Conservation (phyloP, 2,113 vertebrate species). For the Emydura subglobosa region DNA sequence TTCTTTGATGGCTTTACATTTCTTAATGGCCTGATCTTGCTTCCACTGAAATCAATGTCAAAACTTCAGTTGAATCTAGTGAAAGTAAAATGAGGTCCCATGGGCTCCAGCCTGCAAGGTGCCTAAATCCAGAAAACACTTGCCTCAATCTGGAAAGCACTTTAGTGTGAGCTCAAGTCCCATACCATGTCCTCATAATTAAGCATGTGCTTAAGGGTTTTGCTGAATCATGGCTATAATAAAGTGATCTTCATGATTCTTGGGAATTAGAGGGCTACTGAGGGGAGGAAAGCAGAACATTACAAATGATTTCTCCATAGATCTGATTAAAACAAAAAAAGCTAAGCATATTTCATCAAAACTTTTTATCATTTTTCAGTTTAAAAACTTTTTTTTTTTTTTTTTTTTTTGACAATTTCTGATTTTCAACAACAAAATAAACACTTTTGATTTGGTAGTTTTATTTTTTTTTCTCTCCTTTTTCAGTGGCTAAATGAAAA, state of each 20-base stretch:
- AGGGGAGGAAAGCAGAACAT: neutral
- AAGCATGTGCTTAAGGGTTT: neutral
- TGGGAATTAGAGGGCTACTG: neutral
- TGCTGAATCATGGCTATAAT: neutral
- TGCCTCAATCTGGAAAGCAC: neutral
- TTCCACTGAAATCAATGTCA: neutral
- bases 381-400: neutral
- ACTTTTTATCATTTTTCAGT: no score
- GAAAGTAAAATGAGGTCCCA: rapidly evolving
- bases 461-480: neutral
- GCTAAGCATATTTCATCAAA: neutral
- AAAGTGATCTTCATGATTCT: neutral
- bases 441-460: neutral
- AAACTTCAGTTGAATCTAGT: neutral
- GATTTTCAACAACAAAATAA: neutral
- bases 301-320: neutral
- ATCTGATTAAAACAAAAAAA: neutral
- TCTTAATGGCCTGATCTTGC: neutral
- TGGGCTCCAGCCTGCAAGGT: neutral
- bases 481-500: neutral
- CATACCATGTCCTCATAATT: neutral
- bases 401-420: neutral
- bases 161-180: neutral
- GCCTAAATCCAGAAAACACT: no score
- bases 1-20: neutral